phyloP scores from a whole-genome alignment of 1,140 invertebrate genomes.

The Philopotamus ludificatus region DNA sequence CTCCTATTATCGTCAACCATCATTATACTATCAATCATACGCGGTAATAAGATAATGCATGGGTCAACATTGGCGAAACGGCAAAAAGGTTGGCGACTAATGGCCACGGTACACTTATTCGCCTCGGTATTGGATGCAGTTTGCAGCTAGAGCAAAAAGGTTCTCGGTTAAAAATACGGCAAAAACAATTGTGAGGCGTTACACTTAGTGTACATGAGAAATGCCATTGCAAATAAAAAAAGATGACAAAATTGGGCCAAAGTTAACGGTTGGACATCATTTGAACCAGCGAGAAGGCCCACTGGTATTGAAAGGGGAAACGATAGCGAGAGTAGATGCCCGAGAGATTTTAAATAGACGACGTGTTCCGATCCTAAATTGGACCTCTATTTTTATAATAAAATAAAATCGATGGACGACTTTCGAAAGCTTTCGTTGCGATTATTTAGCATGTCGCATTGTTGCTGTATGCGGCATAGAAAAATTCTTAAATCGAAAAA shows the following conservation, averaged over 20 bases:
- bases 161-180: slow-evolving; percentile 3
- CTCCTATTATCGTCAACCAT: too few relatives aligned
- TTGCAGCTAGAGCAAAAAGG: slow-evolving; percentile 1
- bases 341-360: too few relatives aligned
- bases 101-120: slow-evolving; percentile 1
- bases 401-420: too few relatives aligned
- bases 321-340: slow-evolving; percentile 2
- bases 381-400: too few relatives aligned
- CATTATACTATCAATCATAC: too few relatives aligned
- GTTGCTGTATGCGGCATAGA: too few relatives aligned
- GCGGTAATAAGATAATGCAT: too few relatives aligned
- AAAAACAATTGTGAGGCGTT: slow-evolving; percentile 21
- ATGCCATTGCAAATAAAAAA: slow-evolving; percentile 16
- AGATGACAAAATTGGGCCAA: slow-evolving; percentile 13
- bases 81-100: background rate
- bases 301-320: background rate
- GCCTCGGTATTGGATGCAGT: background rate
- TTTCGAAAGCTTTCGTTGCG: too few relatives aligned
- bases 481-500: too few relatives aligned
- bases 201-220: slow-evolving; percentile 8
- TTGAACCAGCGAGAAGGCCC: background rate
- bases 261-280: slow-evolving; percentile 19
- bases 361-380: too few relatives aligned
- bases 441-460: too few relatives aligned
- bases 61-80: too few relatives aligned